phyloP scores from a whole-genome alignment of 1,140 invertebrate species.

The Drosophila hydei region DNA sequence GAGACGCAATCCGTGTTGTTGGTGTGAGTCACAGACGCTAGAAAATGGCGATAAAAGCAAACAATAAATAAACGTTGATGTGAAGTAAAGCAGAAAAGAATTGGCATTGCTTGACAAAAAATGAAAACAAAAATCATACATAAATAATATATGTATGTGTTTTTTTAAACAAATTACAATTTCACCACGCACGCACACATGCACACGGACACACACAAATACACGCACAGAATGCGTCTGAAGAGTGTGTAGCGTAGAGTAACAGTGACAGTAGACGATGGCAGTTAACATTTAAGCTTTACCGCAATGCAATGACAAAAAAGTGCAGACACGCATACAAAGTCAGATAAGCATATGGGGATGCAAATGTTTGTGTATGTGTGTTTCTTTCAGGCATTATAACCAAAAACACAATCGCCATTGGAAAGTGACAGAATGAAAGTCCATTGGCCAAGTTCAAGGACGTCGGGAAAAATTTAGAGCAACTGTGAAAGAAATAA shows the following conservation, averaged over 20 bases:
- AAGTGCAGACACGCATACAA: conserved; percentile 18
- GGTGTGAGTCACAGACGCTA: conserved; percentile 68
- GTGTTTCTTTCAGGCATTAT: background rate
- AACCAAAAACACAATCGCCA: conserved; percentile 3
- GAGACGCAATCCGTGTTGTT: conserved; percentile 17
- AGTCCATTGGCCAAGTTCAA: conserved; percentile 66
- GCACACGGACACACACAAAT: conserved; percentile 13
- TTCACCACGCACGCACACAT: conserved; percentile 37
- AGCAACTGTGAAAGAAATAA: conserved; percentile 5
- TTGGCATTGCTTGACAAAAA: conserved; percentile 46
- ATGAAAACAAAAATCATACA: conserved; percentile 20
- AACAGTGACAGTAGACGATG: conserved; percentile 3
- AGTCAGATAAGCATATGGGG: background rate
- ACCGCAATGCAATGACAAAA: conserved; percentile 29
- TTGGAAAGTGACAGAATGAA: conserved; percentile 38
- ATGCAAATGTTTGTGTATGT: background rate
- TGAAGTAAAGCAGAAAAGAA: conserved; percentile 58
- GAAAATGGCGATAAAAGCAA: conserved; percentile 74
- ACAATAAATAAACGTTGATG: conserved; percentile 70
- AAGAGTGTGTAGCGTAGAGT: conserved; percentile 21
- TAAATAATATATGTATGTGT: conserved; percentile 48
- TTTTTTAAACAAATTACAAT: conserved; percentile 53
- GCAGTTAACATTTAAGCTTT: conserved; percentile 24
- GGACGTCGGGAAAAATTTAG: conserved; percentile 36
- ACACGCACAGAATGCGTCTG: conserved; percentile 19